Evolutionary conservation across 1,140 invertebrate genomes (phyloP), one percentile per base, ranked within the genome.

Genomic region (Drosophila ercepeae): DNA sequence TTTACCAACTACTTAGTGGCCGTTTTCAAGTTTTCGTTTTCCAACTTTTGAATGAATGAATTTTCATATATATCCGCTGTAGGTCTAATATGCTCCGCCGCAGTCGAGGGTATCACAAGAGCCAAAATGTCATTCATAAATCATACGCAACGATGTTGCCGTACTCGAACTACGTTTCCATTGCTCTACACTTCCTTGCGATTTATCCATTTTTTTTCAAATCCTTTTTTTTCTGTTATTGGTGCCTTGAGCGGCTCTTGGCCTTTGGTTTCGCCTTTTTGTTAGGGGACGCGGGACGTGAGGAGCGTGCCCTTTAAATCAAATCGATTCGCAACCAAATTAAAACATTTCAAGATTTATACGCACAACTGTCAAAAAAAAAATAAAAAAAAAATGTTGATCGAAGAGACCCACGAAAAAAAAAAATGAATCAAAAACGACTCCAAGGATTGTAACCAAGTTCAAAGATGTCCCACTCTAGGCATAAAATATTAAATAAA

Each of bases 271-370:
- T 39, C 11, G 36, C 13, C 14, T 39, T 18, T 46, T 34, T 13
- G 11, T 14, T 45, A 3, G 52, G 39, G 23, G 14, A 54, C n/a
- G n/a, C n/a, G n/a, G n/a, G n/a, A n/a, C n/a, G 42, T 32, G 42
- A 59, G 54, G 36, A 41, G 18, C 29, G 58, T 54, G 68, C 54
- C 21, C 71, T 84, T 83, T 84, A 90, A 90, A 90, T 90, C 89
- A 90, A 90, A 90, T 90, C 89, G 89, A 90, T 90, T 90, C 89
- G 71, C 77, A 83, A 84, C 81, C 83, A 90, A 90, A 90, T 90
- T 90, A 90, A 90, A 90, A 90, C 89, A 89, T 90, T 90, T 90
- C 88, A 90, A 90, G 89, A 90, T 90, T 90, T 90, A 90, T 90
- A 84, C 82, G 89, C 89, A 81, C 73, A 89, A 84, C 89, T 90